Evolutionary conservation across 2,113 vertebrate species (phyloP).

Genomic region (Lipophrys pholis): DNA sequence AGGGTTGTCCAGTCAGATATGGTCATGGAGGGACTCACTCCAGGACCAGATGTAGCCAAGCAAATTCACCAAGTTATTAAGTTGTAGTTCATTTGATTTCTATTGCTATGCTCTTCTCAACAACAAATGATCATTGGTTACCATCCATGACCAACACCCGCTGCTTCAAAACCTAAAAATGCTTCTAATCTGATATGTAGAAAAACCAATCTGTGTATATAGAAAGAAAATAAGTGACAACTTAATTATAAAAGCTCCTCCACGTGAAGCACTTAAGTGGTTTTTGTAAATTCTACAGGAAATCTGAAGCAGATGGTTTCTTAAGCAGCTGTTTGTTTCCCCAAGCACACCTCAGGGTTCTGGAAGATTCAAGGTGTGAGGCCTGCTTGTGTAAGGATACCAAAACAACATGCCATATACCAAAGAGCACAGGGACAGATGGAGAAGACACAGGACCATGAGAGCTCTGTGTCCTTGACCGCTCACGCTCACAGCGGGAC

Average conservation of each 20-base stretch:
- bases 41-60: constrained; percentile 1
- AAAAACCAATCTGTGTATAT: too few relatives aligned
- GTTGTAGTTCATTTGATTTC: too few relatives aligned
- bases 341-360: constrained; percentile 1
- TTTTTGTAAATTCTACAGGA: background rate
- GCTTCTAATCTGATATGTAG: too few relatives aligned
- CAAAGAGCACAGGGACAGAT: constrained; percentile 60
- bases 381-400: background rate
- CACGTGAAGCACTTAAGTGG: too few relatives aligned
- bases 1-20: constrained; percentile 39
- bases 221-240: too few relatives aligned
- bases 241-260: too few relatives aligned
- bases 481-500: constrained; percentile 41
- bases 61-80: background rate
- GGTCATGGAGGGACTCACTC: constrained; percentile 13
- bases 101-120: too few relatives aligned
- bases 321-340: constrained; percentile 15
- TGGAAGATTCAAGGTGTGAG: background rate
- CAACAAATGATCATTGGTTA: too few relatives aligned
- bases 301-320: background rate
- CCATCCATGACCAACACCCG: too few relatives aligned
- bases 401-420: constrained; percentile 21
- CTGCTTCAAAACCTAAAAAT: too few relatives aligned
- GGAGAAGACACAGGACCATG: constrained; percentile 63
- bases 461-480: constrained; percentile 58